Evolutionary conservation across 2,797 vertebrate species (phyloP), one percentile per base, ranked within the genome.

Genomic region (Muscicapa comitata): DNA sequence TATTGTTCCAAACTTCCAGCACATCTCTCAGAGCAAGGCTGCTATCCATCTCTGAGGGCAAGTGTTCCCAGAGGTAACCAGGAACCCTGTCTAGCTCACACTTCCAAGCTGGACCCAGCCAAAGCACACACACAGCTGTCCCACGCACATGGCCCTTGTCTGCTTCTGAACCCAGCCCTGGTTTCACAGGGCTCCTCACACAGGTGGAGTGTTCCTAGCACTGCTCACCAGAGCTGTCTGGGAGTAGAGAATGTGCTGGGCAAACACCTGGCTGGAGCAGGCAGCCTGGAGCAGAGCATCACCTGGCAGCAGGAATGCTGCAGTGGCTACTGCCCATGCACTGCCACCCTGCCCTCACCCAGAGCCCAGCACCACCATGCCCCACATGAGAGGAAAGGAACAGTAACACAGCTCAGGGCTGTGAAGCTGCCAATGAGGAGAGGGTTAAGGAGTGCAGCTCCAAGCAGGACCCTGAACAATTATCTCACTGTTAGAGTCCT

Each of bases 311-410:
- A 68, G 23, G 29, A 81, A 25, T 7, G 13, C 50, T 33, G 13
- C 37, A 43, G 43, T 1, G 1, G 12, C 59, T 6, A 5, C 37
- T 74, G 63, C 43, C 51, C 18, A 4, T 1, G 3, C 37, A 28
- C 33, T 45, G 53, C 38, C 48, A 58, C 1, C 7, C 33, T 0
- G 1, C 21, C 17, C n/a, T 48, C 45, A 15, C 25, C 7, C 18
- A 40, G 11, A 61, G 57, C 37, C 53, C 45, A 12, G 9, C 83
- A 14, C 8, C 17, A 37, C 7, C 17, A 10, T 1, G 3, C 6
- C 17, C 14, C 25, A 29, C 4, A 63, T 6, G 3, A 18, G 17
- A 82, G 33, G 17, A 21, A 62, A 76, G 18, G n/a, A 78, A 62
- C 6, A 0, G 6, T 4, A 45, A 21, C 55, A 23, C 28, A 38